These are phyloP conservation scores for Columbina picui DNA, from an alignment of 2,113 vertebrate genomes.

Conservation along the genomic window DNA sequence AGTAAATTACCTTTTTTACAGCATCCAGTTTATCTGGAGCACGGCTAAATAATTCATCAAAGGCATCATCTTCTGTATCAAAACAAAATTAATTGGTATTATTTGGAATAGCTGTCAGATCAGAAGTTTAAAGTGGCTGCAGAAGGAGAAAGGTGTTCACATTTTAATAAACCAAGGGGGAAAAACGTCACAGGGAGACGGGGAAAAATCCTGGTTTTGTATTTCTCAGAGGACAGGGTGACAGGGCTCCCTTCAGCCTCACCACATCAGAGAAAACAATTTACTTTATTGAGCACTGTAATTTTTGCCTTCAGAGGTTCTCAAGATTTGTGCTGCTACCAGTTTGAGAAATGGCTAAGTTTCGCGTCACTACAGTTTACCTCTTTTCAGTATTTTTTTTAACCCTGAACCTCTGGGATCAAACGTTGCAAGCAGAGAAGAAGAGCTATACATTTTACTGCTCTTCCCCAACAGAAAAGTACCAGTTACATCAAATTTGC, in stretches of 20 bases:
- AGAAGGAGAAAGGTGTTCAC: background rate
- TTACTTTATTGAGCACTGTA: background rate
- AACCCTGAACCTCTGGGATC: background rate
- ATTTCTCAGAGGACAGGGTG: background rate
- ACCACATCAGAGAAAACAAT: background rate
- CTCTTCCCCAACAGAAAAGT: background rate
- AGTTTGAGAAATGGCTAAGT: background rate
- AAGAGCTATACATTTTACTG: background rate
- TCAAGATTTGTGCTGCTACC: background rate
- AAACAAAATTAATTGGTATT: constrained; percentile 25
- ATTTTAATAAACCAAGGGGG: background rate
- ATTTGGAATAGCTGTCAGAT: background rate
- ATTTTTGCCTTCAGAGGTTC: background rate
- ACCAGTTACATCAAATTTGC: background rate
- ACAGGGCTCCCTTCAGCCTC: background rate
- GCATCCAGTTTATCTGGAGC: constrained; percentile 84
- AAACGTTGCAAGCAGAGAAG: background rate
- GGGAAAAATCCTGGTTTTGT: background rate
- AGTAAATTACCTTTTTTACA: constrained; percentile 85
- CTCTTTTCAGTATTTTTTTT: background rate
- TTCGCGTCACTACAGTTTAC: background rate
- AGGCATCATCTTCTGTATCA: constrained; percentile 76
- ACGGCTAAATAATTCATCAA: constrained; percentile 87
- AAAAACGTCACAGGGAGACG: background rate
- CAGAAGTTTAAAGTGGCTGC: background rate